phyloP scores from a whole-genome alignment of 1,140 invertebrate genomes.

The Steinernema khuongi region DNA sequence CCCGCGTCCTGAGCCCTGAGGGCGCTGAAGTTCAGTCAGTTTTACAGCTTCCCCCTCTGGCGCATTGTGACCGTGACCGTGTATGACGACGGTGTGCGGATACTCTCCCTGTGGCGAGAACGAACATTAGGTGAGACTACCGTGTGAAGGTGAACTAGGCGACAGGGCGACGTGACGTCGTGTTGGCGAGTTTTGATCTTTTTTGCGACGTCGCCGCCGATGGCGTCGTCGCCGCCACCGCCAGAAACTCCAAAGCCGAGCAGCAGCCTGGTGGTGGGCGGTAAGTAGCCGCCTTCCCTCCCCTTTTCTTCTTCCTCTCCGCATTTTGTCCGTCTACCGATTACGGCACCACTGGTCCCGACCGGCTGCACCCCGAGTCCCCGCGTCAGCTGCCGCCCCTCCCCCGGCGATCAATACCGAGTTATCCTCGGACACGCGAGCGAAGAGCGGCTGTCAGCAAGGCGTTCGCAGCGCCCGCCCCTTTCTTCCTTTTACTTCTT shows the following conservation, averaged over 20 bases:
- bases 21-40: not conserved
- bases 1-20: not conserved
- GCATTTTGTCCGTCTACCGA: not conserved
- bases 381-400: constrained; percentile 14
- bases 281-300: constrained; percentile 9
- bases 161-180: not conserved
- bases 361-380: constrained; percentile 4
- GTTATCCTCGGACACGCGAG: constrained; percentile 16
- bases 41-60: not conserved
- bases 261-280: too few species aligned
- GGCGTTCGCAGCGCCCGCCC: constrained; percentile 3
- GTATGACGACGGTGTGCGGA: not conserved
- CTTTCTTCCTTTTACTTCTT: constrained; percentile 17
- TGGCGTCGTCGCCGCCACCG: not conserved
- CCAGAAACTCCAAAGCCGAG: too few species aligned
- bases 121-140: not conserved
- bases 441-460: constrained; percentile 16
- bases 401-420: constrained; percentile 16
- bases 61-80: not conserved
- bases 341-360: constrained; percentile 9
- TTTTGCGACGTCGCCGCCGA: not conserved
- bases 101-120: not conserved
- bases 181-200: not conserved
- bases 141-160: not conserved
- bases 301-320: not conserved